Conservation (phyloP, 2,797 vertebrate species). For the Pyrocephalus nanus region DNA sequence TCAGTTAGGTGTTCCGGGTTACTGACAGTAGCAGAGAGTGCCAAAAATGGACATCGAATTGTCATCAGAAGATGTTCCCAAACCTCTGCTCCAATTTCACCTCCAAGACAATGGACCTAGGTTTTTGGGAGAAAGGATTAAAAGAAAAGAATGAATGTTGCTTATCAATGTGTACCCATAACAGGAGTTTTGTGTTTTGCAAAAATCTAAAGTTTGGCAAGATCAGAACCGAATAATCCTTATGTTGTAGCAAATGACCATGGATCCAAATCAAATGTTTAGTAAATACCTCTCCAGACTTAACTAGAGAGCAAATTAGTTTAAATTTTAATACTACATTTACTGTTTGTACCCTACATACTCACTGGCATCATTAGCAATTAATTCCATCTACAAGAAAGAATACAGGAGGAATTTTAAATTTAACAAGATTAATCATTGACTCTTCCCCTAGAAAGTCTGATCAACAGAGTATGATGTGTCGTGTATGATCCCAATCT, state of each 20-base stretch:
- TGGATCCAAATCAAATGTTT: background rate
- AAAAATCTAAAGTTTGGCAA: background rate
- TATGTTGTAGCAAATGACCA: background rate
- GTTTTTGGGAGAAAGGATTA: background rate
- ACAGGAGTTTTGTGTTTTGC: background rate
- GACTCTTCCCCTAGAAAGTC: background rate
- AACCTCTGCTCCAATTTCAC: constrained; percentile 76
- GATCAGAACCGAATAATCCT: background rate
- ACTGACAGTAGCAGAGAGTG: constrained; percentile 77
- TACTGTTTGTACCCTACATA: background rate
- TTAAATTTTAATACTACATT: background rate
- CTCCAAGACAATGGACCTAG: constrained; percentile 76
- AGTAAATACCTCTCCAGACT: background rate
- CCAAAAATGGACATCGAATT: constrained; percentile 76
- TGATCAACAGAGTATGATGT: background rate
- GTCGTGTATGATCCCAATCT: background rate
- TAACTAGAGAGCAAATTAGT: background rate
- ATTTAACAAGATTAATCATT: background rate
- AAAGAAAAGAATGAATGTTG: background rate
- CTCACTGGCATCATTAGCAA: background rate
- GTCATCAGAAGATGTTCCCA: constrained; percentile 79
- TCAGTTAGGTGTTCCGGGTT: constrained; percentile 72
- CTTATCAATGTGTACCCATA: background rate
- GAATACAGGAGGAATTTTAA: background rate
- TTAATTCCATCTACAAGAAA: background rate